Conservation (phyloP, 2,113 vertebrate species). For the Mastomys natalensis region DNA sequence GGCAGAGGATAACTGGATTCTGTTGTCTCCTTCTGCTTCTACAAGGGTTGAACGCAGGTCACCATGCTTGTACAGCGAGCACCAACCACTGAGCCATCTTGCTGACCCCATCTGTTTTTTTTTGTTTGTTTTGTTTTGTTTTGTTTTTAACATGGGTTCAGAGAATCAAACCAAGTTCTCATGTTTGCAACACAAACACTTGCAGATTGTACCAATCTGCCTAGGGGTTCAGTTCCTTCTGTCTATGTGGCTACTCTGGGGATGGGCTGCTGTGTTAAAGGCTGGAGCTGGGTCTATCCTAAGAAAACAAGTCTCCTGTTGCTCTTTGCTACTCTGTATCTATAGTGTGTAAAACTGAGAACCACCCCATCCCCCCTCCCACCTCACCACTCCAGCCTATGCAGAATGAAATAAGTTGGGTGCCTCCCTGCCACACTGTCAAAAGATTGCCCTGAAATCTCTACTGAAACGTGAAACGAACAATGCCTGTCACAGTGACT, state of each 20-base stretch:
- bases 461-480: too few relatives aligned
- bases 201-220: background rate
- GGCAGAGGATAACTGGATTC: too few relatives aligned
- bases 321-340: rapidly evolving
- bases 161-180: background rate
- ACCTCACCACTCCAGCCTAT: rapidly evolving
- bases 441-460: rapidly evolving
- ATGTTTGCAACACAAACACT: background rate
- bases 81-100: background rate
- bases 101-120: background rate
- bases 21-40: background rate
- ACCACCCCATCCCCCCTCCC: rapidly evolving
- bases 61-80: too few relatives aligned
- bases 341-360: background rate
- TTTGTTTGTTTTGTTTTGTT: too few relatives aligned
- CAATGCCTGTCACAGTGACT: rapidly evolving
- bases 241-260: background rate
- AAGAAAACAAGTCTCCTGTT: background rate
- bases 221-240: background rate
- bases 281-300: background rate
- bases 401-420: background rate
- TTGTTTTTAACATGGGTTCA: background rate
- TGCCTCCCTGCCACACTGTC: rapidly evolving
- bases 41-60: background rate
- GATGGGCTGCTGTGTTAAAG: background rate